These are phyloP conservation scores for Zoanthus sociatus DNA, from an alignment of 92 coral and sea anemone species.

Conservation along the genomic window DNA sequence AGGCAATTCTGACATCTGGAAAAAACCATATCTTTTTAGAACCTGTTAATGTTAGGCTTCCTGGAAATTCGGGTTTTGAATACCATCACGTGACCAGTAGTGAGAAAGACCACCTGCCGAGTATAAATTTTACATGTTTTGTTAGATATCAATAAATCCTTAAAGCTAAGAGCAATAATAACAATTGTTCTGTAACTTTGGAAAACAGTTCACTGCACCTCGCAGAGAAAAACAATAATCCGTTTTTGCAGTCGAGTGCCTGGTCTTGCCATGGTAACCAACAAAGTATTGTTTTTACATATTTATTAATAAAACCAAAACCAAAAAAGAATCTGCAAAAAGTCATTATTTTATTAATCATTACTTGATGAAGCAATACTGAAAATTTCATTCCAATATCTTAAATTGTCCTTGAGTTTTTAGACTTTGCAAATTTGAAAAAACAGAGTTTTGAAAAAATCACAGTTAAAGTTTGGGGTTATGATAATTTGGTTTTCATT, in stretches of 20 bases:
- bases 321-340: not conserved
- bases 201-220: conserved; percentile 5
- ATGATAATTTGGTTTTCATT: not conserved
- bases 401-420: too few relatives aligned
- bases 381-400: too few relatives aligned
- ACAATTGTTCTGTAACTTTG: conserved; percentile 19
- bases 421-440: too few relatives aligned
- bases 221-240: conserved; percentile 16
- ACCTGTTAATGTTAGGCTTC: conserved; percentile 2
- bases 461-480: not conserved
- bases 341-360: too few relatives aligned
- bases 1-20: conserved; percentile 17
- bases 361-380: too few relatives aligned
- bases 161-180: too few relatives aligned
- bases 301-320: conserved; percentile 14
- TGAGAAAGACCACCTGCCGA: not conserved
- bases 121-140: conserved; percentile 19
- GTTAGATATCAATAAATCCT: conserved; percentile 24
- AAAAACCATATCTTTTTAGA: conserved; percentile 27
- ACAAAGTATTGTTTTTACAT: conserved; percentile 15
- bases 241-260: conserved; percentile 10
- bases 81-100: conserved; percentile 22
- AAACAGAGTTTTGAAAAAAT: too few relatives aligned
- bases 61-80: not conserved
- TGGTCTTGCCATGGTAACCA: conserved; percentile 41